These are phyloP conservation scores for Drosophila rufa DNA, from an alignment of 1,140 invertebrate species.

Conservation along the genomic window DNA sequence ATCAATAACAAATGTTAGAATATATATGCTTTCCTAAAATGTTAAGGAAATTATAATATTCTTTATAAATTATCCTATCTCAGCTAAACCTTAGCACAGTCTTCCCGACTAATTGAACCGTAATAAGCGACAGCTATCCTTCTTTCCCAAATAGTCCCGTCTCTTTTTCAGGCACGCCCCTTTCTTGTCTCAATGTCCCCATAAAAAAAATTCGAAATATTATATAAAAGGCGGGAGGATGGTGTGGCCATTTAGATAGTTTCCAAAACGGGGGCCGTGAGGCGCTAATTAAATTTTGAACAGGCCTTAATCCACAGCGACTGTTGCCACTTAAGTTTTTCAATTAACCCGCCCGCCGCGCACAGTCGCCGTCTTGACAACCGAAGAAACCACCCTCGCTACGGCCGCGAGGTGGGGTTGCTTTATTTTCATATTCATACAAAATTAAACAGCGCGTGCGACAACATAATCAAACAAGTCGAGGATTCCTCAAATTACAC, in stretches of 20 bases:
- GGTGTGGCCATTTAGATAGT: slow-evolving; percentile 50
- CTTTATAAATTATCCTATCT: neutral
- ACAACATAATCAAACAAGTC: slow-evolving; percentile 82
- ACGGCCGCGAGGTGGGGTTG: neutral
- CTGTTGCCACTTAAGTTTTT: slow-evolving; percentile 83
- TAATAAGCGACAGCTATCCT: slow-evolving; percentile 6
- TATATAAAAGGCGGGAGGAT: neutral
- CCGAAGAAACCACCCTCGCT: slow-evolving; percentile 16
- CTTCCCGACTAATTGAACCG: slow-evolving; percentile 15
- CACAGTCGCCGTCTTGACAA: slow-evolving; percentile 6
- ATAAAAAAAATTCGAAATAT: neutral
- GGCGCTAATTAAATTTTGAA: slow-evolving; percentile 83
- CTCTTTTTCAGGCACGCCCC: slow-evolving; percentile 22
- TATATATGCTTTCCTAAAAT: too few species aligned
- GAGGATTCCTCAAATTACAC: slow-evolving; percentile 73
- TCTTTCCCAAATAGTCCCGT: neutral
- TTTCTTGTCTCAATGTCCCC: slow-evolving; percentile 11
- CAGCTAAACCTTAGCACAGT: neutral
- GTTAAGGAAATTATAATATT: neutral
- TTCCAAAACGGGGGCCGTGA: slow-evolving; percentile 27
- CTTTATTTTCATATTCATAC: slow-evolving; percentile 79
- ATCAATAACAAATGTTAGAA: neutral
- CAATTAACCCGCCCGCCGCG: slow-evolving; percentile 61
- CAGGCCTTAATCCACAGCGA: slow-evolving; percentile 75
- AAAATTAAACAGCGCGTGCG: slow-evolving; percentile 81